Evolutionary conservation across 2,888 invertebrate species (phyloP).

Genomic region (Spisula subtruncata): DNA sequence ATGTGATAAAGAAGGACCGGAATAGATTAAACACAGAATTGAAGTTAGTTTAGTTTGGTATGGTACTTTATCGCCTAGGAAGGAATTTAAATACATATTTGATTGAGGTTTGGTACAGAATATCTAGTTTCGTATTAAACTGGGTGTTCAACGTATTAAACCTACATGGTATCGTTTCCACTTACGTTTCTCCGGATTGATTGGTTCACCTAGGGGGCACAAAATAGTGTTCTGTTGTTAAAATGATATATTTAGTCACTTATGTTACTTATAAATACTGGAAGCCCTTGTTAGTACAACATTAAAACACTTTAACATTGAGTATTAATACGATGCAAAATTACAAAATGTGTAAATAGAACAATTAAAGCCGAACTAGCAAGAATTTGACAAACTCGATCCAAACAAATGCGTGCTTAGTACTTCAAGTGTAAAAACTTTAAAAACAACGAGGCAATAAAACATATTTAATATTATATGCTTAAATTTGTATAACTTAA

Average conservation of each 20-base stretch:
- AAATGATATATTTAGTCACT: neutral
- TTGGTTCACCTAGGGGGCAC: conserved; percentile 42
- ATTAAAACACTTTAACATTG: neutral
- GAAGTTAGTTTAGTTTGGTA: neutral
- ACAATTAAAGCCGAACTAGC: neutral
- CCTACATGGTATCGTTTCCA: conserved; percentile 37
- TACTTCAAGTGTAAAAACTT: neutral
- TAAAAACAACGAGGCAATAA: too few species aligned
- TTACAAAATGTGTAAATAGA: neutral
- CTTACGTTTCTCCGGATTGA: conserved; percentile 14
- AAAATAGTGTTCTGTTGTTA: conserved; percentile 2
- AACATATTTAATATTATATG: too few species aligned
- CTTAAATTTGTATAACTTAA: too few species aligned
- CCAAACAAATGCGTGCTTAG: neutral
- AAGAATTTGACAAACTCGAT: neutral
- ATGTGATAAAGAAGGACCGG: neutral
- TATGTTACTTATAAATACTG: neutral
- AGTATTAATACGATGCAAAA: neutral
- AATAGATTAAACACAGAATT: neutral
- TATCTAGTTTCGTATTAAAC: conserved; percentile 39
- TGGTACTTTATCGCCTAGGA: conserved; percentile 5
- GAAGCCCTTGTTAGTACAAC: neutral
- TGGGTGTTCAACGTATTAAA: conserved; percentile 46
- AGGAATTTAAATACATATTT: conserved; percentile 22
- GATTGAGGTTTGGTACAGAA: conserved; percentile 9